These are phyloP conservation scores for Lamprologus speciosus DNA, from an alignment of 2,113 vertebrate genomes.

Conservation along the genomic window DNA sequence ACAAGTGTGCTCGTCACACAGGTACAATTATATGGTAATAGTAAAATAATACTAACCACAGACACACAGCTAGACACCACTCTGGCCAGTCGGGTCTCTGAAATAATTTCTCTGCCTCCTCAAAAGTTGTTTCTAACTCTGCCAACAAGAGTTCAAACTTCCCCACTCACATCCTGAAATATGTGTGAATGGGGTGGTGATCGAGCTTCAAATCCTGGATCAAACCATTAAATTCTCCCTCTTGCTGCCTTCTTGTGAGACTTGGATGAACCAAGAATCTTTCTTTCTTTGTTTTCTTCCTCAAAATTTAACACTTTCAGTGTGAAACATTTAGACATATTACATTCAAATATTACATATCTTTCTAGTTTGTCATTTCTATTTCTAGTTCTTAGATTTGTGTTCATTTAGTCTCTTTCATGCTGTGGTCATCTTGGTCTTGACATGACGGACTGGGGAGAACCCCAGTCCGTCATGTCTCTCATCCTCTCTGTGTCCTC, in stretches of 20 bases:
- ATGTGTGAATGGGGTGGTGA: neutral
- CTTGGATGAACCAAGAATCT: neutral
- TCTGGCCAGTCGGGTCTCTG: neutral
- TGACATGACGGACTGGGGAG: too few relatives aligned
- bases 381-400: neutral
- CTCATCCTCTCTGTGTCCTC: neutral
- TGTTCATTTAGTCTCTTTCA: neutral
- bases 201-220: neutral
- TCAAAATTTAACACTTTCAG: neutral
- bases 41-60: neutral
- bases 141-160: neutral
- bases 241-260: neutral
- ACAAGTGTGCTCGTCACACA: neutral
- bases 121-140: neutral
- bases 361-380: neutral
- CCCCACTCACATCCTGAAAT: neutral
- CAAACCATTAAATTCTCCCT: neutral
- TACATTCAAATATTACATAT: neutral
- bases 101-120: neutral
- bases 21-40: neutral
- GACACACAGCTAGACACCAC: neutral
- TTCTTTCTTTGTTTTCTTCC: neutral
- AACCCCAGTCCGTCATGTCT: neutral
- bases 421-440: neutral
- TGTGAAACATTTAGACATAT: neutral